Percentiles rank a stretch among this genome's conserved stretches.
phyloP scores from a whole-genome alignment of 2,113 vertebrate genomes.

The Dolichotis patagonum region DNA sequence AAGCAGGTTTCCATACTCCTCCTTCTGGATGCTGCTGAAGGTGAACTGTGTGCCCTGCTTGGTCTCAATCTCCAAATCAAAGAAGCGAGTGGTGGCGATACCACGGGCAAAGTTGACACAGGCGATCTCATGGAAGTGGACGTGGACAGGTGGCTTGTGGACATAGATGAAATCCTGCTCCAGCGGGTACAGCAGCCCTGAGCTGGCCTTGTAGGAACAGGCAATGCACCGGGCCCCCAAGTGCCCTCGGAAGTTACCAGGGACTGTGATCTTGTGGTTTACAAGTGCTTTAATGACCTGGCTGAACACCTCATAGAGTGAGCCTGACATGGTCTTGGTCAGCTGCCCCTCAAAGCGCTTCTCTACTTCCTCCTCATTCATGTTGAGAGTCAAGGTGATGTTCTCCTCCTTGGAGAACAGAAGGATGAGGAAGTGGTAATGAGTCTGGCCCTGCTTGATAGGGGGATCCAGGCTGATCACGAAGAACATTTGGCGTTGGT shows the following conservation, averaged over 20 bases:
- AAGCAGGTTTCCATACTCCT: conserved; percentile 98
- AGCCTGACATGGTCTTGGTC: conserved; percentile 97
- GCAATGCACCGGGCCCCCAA: conserved; percentile 98
- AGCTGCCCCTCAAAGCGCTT: conserved; percentile 96
- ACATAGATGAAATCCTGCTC: conserved; percentile 98
- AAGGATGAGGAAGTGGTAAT: conserved; percentile 98
- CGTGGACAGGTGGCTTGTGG: conserved; percentile 97
- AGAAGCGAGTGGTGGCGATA: conserved; percentile 97
- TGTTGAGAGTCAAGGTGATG: conserved; percentile 95
- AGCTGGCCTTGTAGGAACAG: conserved; percentile 98
- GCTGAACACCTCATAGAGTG: conserved; percentile 98
- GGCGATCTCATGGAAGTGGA: conserved; percentile 97
- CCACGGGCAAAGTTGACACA: conserved; percentile 97
- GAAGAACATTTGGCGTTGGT: conserved; percentile 99
- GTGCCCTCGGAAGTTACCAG: conserved; percentile 97
- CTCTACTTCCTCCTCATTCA: conserved; percentile 98
- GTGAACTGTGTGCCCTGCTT: conserved; percentile 98
- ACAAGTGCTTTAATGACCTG: conserved; percentile 97
- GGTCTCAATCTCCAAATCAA: conserved; percentile 99
- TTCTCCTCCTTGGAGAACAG: conserved; percentile 99
- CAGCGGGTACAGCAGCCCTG: conserved; percentile 96
- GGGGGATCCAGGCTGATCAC: conserved; percentile 99
- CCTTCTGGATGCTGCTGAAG: conserved; percentile 99
- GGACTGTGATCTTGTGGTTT: conserved; percentile 98
- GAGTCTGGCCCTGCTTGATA: conserved; percentile 98